These are phyloP conservation scores for Harpagifer antarcticus DNA, from an alignment of 2,797 vertebrate species.

Conservation along the genomic window DNA sequence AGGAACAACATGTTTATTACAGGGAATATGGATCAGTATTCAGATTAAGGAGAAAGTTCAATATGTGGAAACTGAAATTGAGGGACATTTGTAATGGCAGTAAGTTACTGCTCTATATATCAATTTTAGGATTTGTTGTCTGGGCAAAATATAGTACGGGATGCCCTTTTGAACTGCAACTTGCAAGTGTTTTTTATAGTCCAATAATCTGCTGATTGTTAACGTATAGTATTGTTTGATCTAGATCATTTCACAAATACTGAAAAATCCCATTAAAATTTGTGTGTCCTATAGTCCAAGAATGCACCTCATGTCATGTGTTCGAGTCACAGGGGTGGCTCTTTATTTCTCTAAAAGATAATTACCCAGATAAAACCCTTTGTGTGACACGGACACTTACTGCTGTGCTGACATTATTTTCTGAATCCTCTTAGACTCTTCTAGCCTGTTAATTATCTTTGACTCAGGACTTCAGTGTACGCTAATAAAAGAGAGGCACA, in stretches of 20 bases:
- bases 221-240: neutral
- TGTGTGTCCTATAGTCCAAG: neutral
- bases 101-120: neutral
- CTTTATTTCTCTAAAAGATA: neutral
- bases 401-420: neutral
- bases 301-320: neutral
- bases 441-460: neutral
- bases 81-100: neutral
- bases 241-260: neutral
- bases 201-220: neutral
- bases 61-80: neutral
- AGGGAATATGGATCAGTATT: neutral
- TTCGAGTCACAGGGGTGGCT: neutral
- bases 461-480: neutral
- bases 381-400: neutral
- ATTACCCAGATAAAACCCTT: conserved; percentile 3
- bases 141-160: neutral
- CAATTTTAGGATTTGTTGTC: neutral
- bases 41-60: neutral
- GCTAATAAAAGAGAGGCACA: neutral
- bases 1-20: neutral
- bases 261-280: neutral
- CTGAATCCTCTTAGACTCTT: neutral
- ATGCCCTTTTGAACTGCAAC: neutral
- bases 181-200: neutral